A percentile compares a stretch with the other conserved stretches of the same genome.
phyloP scores from a whole-genome alignment of 2,113 vertebrate genomes.

The Aegotheles bennettii region DNA sequence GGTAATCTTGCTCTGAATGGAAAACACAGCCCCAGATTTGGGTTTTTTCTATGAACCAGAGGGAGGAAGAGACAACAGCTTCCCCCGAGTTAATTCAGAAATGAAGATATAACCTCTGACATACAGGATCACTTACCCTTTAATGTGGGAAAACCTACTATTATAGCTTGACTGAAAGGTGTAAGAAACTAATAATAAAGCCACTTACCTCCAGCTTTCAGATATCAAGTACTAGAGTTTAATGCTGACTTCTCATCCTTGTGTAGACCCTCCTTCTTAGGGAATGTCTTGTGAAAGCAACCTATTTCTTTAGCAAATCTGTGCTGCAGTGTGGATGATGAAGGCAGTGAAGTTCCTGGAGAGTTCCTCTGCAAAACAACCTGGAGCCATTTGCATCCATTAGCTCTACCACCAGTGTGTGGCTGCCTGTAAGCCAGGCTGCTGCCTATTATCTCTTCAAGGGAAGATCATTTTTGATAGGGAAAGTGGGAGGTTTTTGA shows the following conservation, averaged over 20 bases:
- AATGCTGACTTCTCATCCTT: background rate
- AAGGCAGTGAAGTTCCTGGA: background rate
- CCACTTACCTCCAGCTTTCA: background rate
- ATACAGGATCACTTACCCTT: background rate
- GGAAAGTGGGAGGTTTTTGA: background rate
- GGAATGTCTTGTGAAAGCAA: background rate
- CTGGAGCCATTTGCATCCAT: background rate
- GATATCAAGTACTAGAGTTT: background rate
- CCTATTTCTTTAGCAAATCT: background rate
- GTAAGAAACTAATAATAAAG: background rate
- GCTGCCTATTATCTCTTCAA: background rate
- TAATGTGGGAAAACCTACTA: constrained; percentile 28
- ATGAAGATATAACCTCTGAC: background rate
- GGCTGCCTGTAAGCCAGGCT: background rate
- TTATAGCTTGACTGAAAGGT: constrained; percentile 2
- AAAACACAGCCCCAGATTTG: background rate
- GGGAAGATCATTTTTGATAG: background rate
- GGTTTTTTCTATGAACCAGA: background rate
- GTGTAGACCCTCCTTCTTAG: background rate
- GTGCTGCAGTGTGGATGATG: background rate
- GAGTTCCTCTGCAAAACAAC: background rate
- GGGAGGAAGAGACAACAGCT: background rate
- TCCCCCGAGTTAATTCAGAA: constrained; percentile 17
- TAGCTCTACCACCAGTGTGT: background rate
- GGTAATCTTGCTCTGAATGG: background rate